Evolutionary conservation across 2,113 vertebrate species (phyloP).

Genomic region (Protobothrops mucrosquamatus): DNA sequence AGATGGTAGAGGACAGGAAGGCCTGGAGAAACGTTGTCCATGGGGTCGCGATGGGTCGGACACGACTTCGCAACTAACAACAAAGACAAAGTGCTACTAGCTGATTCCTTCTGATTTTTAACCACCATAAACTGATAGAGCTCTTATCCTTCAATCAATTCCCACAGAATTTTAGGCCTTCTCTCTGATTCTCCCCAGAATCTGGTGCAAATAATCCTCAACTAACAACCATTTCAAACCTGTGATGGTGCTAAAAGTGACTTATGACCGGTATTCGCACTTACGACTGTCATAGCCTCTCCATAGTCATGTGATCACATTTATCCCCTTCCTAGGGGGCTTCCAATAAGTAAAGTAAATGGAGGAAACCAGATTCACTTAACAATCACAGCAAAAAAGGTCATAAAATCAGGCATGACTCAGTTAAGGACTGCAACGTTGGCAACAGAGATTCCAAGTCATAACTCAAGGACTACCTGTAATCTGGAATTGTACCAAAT

Average conservation of each 20-base stretch:
- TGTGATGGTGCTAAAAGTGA: too few species aligned
- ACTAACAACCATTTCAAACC: too few species aligned
- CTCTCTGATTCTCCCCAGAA: neutral
- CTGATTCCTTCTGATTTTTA: neutral
- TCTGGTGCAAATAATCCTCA: neutral
- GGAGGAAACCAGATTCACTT: neutral
- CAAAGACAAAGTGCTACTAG: neutral
- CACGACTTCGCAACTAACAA: too few species aligned
- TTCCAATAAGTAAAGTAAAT: neutral
- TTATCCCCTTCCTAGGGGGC: too few species aligned
- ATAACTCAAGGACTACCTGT: neutral
- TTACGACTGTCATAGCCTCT: too few species aligned
- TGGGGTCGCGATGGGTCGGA: too few species aligned
- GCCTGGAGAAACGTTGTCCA: too few species aligned
- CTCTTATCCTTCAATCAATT: too few species aligned
- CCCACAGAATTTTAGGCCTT: neutral
- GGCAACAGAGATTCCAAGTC: neutral
- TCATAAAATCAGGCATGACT: neutral
- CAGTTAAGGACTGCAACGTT: neutral
- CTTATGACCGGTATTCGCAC: too few species aligned
- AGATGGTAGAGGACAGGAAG: too few species aligned
- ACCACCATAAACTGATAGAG: too few species aligned
- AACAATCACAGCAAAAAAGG: neutral
- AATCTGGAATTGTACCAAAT: neutral
- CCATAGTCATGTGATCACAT: too few species aligned